Evolutionary conservation across 1,140 invertebrate genomes (phyloP).

Genomic region (Anastrepha ludens): DNA sequence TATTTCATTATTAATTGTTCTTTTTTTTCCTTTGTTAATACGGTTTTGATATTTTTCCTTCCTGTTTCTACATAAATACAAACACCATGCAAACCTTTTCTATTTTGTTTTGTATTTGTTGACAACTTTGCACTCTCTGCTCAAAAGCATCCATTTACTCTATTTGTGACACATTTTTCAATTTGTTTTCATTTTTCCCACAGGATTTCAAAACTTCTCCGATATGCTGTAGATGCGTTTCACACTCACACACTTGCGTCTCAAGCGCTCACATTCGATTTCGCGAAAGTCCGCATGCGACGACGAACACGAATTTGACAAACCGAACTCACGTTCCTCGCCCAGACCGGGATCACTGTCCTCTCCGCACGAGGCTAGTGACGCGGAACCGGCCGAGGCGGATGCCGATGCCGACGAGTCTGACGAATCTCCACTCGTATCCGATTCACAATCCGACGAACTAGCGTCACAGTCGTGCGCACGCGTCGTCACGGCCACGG

Average conservation of each 20-base stretch:
- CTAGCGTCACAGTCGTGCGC: slow-evolving; percentile 17
- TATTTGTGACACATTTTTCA: slow-evolving; percentile 57
- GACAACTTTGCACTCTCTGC: not conserved
- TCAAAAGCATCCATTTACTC: not conserved
- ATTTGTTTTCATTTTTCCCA: not conserved
- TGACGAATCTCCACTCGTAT: slow-evolving; percentile 41
- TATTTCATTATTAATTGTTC: not conserved
- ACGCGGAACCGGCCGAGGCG: slow-evolving; percentile 56
- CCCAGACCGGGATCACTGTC: slow-evolving; percentile 68
- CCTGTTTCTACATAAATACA: not conserved
- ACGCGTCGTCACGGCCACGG: not conserved
- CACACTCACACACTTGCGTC: slow-evolving; percentile 73
- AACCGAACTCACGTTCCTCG: slow-evolving; percentile 64
- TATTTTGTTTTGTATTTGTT: not conserved
- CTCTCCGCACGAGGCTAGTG: slow-evolving; percentile 59
- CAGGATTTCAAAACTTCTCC: slow-evolving; percentile 68
- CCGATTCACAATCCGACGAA: slow-evolving; percentile 41
- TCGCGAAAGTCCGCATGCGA: slow-evolving; percentile 71
- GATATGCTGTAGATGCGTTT: slow-evolving; percentile 74
- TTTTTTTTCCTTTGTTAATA: not conserved
- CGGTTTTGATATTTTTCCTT: not conserved
- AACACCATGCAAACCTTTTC: slow-evolving; percentile 1
- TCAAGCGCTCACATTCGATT: slow-evolving; percentile 72
- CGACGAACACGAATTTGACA: slow-evolving; percentile 57
- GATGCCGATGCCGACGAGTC: slow-evolving; percentile 54